Conservation (phyloP, 2,113 vertebrate genomes). For the Thymallus thymallus region DNA sequence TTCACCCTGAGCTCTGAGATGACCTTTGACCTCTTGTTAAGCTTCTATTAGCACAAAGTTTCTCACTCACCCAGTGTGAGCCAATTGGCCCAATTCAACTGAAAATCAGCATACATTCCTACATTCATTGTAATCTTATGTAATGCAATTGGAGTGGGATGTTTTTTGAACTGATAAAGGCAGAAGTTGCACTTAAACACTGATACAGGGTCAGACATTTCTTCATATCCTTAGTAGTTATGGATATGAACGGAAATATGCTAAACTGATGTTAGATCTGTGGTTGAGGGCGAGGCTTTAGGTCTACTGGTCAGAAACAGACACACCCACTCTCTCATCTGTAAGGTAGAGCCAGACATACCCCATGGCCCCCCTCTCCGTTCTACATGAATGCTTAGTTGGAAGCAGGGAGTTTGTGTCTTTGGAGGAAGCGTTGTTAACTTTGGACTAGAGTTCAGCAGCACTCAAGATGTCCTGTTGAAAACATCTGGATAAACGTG, state of each 20-base stretch:
- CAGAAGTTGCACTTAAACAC: too few species aligned
- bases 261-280: background rate
- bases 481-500: conserved; percentile 60
- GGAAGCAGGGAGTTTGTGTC: conserved; percentile 35
- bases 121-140: too few species aligned
- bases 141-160: too few species aligned
- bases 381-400: conserved; percentile 24
- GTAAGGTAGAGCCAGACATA: conserved; percentile 32
- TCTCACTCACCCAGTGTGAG: background rate
- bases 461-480: conserved; percentile 35
- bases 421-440: conserved; percentile 51
- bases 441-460: conserved; percentile 36
- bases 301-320: background rate
- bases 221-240: too few species aligned
- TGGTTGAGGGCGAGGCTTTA: background rate
- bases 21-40: conserved; percentile 46
- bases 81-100: background rate
- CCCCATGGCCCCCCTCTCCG: conserved; percentile 13
- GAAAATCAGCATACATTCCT: too few species aligned
- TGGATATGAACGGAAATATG: too few species aligned
- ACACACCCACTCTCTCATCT: conserved; percentile 3
- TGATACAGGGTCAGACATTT: too few species aligned
- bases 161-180: too few species aligned
- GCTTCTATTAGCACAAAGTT: background rate
- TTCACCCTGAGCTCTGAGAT: conserved; percentile 1